Percentiles rank a stretch among this genome's conserved stretches.
These are phyloP conservation scores for Campylorhamphus procurvoides DNA, from an alignment of 2,113 vertebrate genomes.

Conservation along the genomic window DNA sequence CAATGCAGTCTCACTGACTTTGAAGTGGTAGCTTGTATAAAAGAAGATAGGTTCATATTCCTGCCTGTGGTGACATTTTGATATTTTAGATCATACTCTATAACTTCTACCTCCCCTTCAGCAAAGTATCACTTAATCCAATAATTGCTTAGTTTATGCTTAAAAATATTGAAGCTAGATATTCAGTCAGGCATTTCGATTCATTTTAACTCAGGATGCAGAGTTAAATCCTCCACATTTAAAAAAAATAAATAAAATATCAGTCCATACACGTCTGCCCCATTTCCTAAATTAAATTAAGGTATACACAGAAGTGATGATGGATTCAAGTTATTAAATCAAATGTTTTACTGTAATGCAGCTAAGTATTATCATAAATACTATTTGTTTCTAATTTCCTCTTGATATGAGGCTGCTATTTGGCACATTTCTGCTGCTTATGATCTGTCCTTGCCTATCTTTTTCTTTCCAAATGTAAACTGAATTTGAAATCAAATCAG, in stretches of 20 bases:
- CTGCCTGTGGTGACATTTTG: background rate
- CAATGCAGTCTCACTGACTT: background rate
- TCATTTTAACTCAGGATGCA: background rate
- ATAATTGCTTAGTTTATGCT: background rate
- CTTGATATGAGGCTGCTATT: background rate
- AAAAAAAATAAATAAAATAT: background rate
- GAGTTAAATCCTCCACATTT: background rate
- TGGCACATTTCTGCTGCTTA: background rate
- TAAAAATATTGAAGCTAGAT: background rate
- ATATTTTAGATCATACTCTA: background rate
- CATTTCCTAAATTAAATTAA: background rate
- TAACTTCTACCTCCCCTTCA: background rate
- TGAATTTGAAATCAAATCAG: conserved; percentile 17
- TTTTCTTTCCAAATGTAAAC: background rate
- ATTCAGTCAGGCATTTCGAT: background rate
- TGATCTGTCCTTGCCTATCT: background rate
- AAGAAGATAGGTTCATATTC: background rate
- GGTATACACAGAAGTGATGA: background rate
- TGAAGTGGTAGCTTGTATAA: background rate
- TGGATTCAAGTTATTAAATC: background rate
- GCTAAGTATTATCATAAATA: background rate
- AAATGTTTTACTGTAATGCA: background rate
- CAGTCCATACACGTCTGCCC: background rate
- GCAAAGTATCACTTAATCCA: background rate
- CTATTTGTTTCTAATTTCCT: background rate